A percentile compares a stretch with the other conserved stretches of the same genome.
phyloP scores from a whole-genome alignment of 2,113 vertebrate species.

The Alethe diademata region DNA sequence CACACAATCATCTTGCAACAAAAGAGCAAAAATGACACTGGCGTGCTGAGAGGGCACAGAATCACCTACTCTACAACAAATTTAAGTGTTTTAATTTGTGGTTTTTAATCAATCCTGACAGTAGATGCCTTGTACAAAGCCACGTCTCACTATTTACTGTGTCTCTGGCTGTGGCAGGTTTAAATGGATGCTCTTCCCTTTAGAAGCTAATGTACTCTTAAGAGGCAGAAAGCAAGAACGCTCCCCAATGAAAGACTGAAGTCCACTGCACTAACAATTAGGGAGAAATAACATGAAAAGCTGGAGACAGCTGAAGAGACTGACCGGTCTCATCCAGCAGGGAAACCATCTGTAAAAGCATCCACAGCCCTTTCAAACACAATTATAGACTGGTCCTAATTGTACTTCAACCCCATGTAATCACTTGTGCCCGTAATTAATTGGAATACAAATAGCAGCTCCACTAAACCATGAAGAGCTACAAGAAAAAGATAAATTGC shows the following conservation, averaged over 20 bases:
- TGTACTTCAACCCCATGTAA: background rate
- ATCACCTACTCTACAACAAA: background rate
- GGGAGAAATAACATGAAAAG: background rate
- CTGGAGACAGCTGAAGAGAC: background rate
- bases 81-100: background rate
- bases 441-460: background rate
- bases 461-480: background rate
- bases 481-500: background rate
- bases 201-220: background rate
- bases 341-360: background rate
- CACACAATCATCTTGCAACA: background rate
- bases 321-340: background rate
- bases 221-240: background rate
- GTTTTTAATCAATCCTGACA: background rate
- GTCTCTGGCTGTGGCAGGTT: background rate
- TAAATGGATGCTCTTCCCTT: background rate
- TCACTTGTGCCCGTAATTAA: constrained; percentile 6
- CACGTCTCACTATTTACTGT: background rate
- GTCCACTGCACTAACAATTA: background rate
- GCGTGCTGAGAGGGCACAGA: background rate
- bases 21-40: background rate
- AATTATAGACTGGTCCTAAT: background rate
- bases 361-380: background rate
- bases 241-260: background rate
- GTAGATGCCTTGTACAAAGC: background rate